phyloP scores from a whole-genome alignment of 2,113 vertebrate species.

The Tachycineta bicolor region DNA sequence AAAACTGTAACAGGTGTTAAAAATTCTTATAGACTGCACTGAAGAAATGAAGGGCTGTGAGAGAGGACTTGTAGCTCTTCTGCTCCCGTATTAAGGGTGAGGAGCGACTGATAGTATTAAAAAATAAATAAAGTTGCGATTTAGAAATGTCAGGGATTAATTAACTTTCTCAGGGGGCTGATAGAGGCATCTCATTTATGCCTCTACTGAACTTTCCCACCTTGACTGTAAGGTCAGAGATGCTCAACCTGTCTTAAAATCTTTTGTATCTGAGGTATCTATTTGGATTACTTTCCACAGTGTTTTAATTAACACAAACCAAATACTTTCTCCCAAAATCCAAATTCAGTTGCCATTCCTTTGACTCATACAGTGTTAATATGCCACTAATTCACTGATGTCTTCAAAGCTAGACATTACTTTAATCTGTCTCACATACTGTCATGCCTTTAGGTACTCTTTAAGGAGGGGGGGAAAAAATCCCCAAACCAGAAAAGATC shows the following conservation, averaged over 20 bases:
- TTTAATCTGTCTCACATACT: not conserved
- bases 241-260: not conserved
- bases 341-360: not conserved
- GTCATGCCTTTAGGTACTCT: not conserved
- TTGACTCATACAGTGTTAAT: not conserved
- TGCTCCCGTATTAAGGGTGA: not conserved
- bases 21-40: not conserved
- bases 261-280: not conserved
- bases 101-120: not conserved
- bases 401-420: not conserved
- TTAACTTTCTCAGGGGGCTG: not conserved
- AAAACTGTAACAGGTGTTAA: not conserved
- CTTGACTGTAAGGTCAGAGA: not conserved
- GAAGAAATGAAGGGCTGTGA: not conserved
- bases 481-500: not conserved
- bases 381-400: not conserved
- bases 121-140: not conserved
- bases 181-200: not conserved
- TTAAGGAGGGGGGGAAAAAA: rapidly evolving
- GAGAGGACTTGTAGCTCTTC: not conserved
- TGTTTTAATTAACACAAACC: not conserved
- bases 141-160: not conserved
- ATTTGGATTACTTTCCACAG: not conserved
- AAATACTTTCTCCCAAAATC: not conserved
- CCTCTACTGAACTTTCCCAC: not conserved